Base-by-base conservation (phyloP, 2,113 vertebrate genomes). In the Sprattus sprattus region DNA sequence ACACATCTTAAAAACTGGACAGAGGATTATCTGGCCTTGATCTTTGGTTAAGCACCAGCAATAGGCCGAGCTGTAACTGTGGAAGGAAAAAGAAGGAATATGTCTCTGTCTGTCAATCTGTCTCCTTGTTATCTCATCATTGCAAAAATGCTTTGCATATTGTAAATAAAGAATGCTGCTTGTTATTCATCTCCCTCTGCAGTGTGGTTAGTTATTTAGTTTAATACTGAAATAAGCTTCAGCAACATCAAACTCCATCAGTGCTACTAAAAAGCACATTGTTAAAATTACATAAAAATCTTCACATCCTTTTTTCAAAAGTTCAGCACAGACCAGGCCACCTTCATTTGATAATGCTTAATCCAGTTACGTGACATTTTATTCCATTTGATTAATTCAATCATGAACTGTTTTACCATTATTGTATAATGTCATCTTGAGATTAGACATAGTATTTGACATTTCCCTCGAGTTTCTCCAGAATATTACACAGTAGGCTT, bases 81-180 rank as follows among this genome's bases (percentile, higher is more conserved):
- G 75, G 46, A 16, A 22, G 85, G 39, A 67, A 47, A 22, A 6
- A 25, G n/a, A 78, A 15, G 28, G 28, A 39, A 18, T 39, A 32
- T 78, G 32, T 39, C 39, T 39, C 39, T 39, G 39, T 39, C 39
- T 39, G 39, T 11, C 4, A 3, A 78, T 47, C 2, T 22, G 54
- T 22, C 32, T 25, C n/a, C 11, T 0, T 78, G 71, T 15, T 44
- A 78, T 28, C 10, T 78, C 28, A 39, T 16, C 10, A 8, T 39
- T 39, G 71, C 10, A 11, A 39, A 28, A 28, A 2, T 25, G 64
- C 44, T 39, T 32, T 1, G 13, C 71, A 39, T 78, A 78, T 15
- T 78, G 71, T 78, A 78, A 89, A 89, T 88, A 83, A 89, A 86
- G 11, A 16, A 20, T 13, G 82, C 85, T 83, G 71, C 47, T 88